These are phyloP conservation scores for Hypocryptadius cinnamomeus DNA, from an alignment of 2,113 vertebrate species.

Conservation along the genomic window DNA sequence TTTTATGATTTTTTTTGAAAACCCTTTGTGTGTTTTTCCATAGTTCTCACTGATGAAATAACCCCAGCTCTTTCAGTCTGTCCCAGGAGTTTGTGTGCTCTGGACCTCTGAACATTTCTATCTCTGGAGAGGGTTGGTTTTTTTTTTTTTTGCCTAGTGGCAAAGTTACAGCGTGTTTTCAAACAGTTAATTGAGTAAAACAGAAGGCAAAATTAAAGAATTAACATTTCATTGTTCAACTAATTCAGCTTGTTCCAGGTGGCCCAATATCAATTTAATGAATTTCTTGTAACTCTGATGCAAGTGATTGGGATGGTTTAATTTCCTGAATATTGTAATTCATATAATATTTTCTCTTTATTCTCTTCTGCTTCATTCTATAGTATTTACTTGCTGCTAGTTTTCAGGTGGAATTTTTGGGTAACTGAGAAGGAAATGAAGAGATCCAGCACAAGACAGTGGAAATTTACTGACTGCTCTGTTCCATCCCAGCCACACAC, in stretches of 20 bases:
- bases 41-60: background rate
- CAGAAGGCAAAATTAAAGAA: background rate
- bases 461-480: constrained; percentile 12
- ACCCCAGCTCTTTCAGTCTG: background rate
- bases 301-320: background rate
- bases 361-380: background rate
- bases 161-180: background rate
- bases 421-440: background rate
- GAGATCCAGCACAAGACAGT: background rate
- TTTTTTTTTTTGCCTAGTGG: background rate
- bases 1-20: background rate
- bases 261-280: background rate
- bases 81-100: background rate
- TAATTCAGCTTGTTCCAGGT: background rate
- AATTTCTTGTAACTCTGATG: background rate
- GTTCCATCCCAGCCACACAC: background rate
- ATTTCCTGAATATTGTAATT: background rate
- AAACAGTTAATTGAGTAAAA: background rate
- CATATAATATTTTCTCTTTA: background rate
- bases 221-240: background rate
- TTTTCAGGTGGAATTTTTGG: constrained; percentile 13
- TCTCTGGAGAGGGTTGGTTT: background rate
- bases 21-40: background rate
- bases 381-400: background rate
- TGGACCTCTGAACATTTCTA: background rate